Conservation (phyloP, 2,888 invertebrate genomes). For the Ophioninae sp. region DNA sequence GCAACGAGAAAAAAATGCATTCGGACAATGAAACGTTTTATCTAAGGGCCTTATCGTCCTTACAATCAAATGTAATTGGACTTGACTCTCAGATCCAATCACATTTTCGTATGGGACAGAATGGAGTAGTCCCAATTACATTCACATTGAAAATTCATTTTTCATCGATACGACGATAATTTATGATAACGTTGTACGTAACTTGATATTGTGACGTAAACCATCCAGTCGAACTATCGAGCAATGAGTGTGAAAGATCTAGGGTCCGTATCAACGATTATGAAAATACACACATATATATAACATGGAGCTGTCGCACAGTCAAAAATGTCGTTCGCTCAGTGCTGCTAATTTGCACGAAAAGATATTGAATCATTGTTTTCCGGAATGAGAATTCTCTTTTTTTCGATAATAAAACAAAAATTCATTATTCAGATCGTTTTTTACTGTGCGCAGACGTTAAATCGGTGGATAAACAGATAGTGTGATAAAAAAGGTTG, state of each 20-base stretch:
- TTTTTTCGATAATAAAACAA: not conserved
- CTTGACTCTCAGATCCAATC: too few relatives aligned
- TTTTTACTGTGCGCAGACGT: conserved; percentile 27
- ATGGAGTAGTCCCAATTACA: too few relatives aligned
- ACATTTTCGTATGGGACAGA: not conserved
- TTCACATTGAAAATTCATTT: conserved; percentile 6
- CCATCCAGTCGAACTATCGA: conserved; percentile 42
- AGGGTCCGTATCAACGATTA: conserved; percentile 22
- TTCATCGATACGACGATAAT: conserved; percentile 15
- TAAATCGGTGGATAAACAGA: conserved; percentile 29
- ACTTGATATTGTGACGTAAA: conserved; percentile 26
- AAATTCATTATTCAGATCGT: not conserved
- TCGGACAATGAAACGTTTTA: not conserved
- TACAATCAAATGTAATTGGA: not conserved
- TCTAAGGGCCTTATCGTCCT: not conserved
- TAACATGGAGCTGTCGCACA: conserved; percentile 26
- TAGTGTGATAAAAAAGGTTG: conserved; percentile 42
- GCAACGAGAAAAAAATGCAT: conserved; percentile 32
- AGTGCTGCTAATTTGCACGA: not conserved
- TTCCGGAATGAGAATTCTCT: not conserved
- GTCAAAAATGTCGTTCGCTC: not conserved
- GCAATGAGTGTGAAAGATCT: conserved; percentile 50
- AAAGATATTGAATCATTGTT: not conserved
- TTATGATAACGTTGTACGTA: not conserved
- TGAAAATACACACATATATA: conserved; percentile 35